Conservation (phyloP, 2,113 vertebrate species). For the Scartelaos histophorus region DNA sequence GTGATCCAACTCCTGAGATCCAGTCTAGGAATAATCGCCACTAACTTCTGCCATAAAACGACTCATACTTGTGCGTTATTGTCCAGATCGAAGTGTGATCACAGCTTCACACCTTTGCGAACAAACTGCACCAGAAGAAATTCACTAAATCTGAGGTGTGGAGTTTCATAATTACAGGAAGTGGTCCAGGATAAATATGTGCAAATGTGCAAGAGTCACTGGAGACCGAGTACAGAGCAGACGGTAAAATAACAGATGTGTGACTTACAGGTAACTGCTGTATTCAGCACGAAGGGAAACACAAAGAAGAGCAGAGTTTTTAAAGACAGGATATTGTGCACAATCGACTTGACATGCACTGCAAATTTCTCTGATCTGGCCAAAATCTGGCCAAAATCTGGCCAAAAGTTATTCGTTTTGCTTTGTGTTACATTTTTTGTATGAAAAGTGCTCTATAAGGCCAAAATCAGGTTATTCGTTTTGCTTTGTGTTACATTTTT, state of each 20-base stretch:
- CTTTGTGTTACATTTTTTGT: too few species aligned
- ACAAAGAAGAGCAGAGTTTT: too few species aligned
- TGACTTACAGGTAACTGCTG: neutral
- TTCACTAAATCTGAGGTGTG: neutral
- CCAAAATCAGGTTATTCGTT: too few species aligned
- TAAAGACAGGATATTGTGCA: too few species aligned
- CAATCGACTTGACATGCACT: too few species aligned
- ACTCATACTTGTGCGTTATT: neutral
- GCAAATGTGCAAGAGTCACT: neutral
- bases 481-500: too few species aligned
- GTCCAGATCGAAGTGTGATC: neutral
- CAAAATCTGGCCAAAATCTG: too few species aligned
- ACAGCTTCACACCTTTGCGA: neutral
- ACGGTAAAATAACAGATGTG: neutral
- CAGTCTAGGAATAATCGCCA: neutral
- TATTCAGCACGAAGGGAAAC: neutral
- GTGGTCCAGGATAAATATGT: neutral
- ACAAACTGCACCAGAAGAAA: neutral
- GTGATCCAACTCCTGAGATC: neutral
- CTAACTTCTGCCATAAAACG: neutral
- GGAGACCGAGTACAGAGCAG: neutral
- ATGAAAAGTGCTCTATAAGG: too few species aligned
- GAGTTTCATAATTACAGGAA: conserved; percentile 1
- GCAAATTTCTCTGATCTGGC: too few species aligned
- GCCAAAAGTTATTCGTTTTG: too few species aligned